Evolutionary conservation across 1,140 invertebrate genomes (phyloP).

Genomic region (Caenorhabditis brenneri): DNA sequence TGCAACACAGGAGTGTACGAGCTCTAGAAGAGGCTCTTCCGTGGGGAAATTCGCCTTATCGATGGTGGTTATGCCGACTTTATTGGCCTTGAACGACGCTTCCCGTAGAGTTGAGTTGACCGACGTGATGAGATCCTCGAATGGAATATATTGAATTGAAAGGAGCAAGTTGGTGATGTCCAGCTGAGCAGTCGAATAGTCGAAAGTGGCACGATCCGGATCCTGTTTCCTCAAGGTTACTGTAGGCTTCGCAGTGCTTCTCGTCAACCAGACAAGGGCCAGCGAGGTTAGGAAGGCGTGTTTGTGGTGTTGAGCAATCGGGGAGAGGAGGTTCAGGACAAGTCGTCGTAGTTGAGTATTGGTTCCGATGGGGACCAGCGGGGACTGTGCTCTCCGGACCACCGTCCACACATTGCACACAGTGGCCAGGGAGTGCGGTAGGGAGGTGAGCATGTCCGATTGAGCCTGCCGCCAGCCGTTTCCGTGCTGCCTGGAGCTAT

Average conservation of each 20-base stretch:
- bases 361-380: slow-evolving; percentile 37
- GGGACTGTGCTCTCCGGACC: slow-evolving; percentile 64
- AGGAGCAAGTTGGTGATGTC: slow-evolving; percentile 63
- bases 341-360: slow-evolving; percentile 78
- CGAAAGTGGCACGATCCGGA: slow-evolving; percentile 62
- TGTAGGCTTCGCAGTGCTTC: slow-evolving; percentile 72
- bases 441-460: slow-evolving; percentile 79
- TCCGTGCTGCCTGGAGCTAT: slow-evolving; percentile 71
- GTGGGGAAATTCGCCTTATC: slow-evolving; percentile 69
- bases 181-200: slow-evolving; percentile 62
- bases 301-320: slow-evolving; percentile 84
- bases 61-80: slow-evolving; percentile 2
- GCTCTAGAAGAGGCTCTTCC: slow-evolving; percentile 77
- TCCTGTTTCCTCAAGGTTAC: slow-evolving; percentile 30
- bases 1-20: slow-evolving; percentile 80
- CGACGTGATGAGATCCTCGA: slow-evolving; percentile 74
- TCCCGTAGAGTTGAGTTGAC: slow-evolving; percentile 67
- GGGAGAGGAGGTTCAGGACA: slow-evolving; percentile 84
- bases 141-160: slow-evolving; percentile 80
- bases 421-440: slow-evolving; percentile 83
- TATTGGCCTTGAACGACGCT: slow-evolving; percentile 23
- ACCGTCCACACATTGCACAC: slow-evolving; percentile 83
- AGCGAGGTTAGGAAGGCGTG: slow-evolving; percentile 83
- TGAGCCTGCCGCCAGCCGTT: slow-evolving; percentile 74
- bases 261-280: slow-evolving; percentile 83